phyloP scores from a whole-genome alignment of 64 coral and sea anemone genomes.

The Dendronephthya gigantea region DNA sequence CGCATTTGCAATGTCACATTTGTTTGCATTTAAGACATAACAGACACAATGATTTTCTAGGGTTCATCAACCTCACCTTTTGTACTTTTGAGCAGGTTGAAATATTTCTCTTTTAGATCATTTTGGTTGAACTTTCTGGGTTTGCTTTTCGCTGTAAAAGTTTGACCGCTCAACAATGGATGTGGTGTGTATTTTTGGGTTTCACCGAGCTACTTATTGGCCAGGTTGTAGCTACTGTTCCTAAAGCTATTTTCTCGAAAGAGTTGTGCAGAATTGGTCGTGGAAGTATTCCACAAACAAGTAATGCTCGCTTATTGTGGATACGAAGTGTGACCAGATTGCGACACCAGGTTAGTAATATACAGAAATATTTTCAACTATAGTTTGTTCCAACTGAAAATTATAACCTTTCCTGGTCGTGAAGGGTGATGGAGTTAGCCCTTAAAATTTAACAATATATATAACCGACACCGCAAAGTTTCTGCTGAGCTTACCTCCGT shows the following conservation, averaged over 20 bases:
- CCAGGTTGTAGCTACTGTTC: conserved; percentile 73
- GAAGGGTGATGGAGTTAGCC: too few relatives aligned
- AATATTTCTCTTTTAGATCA: conserved; percentile 38
- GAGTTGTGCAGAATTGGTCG: conserved; percentile 46
- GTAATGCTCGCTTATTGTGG: conserved; percentile 45
- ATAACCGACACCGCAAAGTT: too few relatives aligned
- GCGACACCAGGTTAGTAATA: conserved; percentile 53
- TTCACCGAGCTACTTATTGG: conserved; percentile 82
- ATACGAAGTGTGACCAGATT: conserved; percentile 66
- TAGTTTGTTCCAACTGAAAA: too few relatives aligned
- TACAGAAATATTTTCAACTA: neutral
- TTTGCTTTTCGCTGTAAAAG: conserved; percentile 65
- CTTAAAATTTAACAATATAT: too few relatives aligned
- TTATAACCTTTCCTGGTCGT: too few relatives aligned
- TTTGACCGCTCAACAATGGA: conserved; percentile 85
- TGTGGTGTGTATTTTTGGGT: conserved; percentile 94
- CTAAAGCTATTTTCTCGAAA: conserved; percentile 58
- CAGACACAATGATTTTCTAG: too few relatives aligned
- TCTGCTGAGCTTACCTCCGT: too few relatives aligned
- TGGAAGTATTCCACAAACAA: conserved; percentile 43
- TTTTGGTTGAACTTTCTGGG: conserved; percentile 71
- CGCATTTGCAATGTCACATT: too few relatives aligned
- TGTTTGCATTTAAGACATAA: too few relatives aligned
- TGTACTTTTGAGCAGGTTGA: neutral
- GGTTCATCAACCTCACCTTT: too few relatives aligned